phyloP scores from a whole-genome alignment of 2,797 vertebrate species.

The Alcedo quadribrachys region DNA sequence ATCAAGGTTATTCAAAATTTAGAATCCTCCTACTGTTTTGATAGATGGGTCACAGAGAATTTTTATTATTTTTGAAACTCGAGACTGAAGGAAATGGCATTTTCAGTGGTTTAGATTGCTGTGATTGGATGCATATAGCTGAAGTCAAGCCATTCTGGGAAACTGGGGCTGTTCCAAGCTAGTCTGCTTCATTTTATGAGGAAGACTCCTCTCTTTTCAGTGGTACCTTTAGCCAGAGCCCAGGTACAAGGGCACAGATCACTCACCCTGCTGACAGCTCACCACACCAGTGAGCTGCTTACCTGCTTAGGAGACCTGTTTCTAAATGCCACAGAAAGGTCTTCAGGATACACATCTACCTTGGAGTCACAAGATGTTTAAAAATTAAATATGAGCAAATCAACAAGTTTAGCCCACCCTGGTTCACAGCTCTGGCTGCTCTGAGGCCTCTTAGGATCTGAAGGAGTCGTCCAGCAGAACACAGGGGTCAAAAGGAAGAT shows the following conservation, averaged over 20 bases:
- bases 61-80: neutral
- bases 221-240: neutral
- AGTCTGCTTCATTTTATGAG: neutral
- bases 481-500: neutral
- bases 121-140: neutral
- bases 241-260: neutral
- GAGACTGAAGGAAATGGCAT: slow-evolving; percentile 14
- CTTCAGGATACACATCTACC: fast-evolving
- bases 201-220: neutral
- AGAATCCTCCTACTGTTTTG: slow-evolving; percentile 38
- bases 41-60: slow-evolving; percentile 8
- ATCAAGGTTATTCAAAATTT: slow-evolving; percentile 31
- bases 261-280: neutral
- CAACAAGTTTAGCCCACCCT: neutral
- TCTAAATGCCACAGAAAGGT: neutral
- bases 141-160: neutral
- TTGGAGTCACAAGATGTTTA: neutral
- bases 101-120: neutral
- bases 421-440: neutral
- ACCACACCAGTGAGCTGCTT: neutral
- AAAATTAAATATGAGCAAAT: neutral
- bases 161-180: neutral
- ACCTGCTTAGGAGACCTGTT: neutral
- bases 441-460: neutral
- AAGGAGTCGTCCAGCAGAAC: neutral